Conservation (phyloP, 2,113 vertebrate genomes). For the Noctilio leporinus region DNA sequence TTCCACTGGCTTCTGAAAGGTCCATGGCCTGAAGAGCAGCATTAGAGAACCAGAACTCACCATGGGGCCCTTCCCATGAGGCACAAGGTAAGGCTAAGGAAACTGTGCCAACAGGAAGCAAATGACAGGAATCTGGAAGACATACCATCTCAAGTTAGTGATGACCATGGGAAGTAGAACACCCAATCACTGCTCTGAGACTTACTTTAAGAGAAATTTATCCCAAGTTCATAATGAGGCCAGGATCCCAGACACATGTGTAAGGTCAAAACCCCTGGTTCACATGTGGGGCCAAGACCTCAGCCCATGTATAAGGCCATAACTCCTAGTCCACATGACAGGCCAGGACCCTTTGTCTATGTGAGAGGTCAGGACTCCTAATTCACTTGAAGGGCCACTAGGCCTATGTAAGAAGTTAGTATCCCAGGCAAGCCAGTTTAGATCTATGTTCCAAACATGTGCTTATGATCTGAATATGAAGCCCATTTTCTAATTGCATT, state of each 20-base stretch:
- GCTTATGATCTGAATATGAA: not conserved
- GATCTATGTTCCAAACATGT: too few species aligned
- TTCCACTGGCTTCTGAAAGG: not conserved
- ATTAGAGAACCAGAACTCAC: not conserved
- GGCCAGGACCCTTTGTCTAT: not conserved
- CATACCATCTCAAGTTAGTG: not conserved
- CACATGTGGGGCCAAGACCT: too few species aligned
- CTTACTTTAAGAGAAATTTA: not conserved
- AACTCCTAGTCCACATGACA: not conserved
- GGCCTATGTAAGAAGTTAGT: not conserved
- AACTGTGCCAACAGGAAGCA: not conserved
- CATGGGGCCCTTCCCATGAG: not conserved
- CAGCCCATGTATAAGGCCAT: not conserved
- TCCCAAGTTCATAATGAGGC: not conserved
- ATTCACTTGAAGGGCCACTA: not conserved
- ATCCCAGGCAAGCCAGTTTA: not conserved
- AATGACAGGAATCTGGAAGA: not conserved
- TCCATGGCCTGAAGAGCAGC: not conserved
- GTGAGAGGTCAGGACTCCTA: not conserved
- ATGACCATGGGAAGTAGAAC: not conserved
- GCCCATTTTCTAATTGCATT: not conserved
- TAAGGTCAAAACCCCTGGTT: too few species aligned
- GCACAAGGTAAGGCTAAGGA: not conserved
- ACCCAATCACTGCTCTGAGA: not conserved
- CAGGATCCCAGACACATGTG: too few species aligned